Evolutionary conservation across 1,140 invertebrate species (phyloP).

Genomic region (Drosophila orosa): DNA sequence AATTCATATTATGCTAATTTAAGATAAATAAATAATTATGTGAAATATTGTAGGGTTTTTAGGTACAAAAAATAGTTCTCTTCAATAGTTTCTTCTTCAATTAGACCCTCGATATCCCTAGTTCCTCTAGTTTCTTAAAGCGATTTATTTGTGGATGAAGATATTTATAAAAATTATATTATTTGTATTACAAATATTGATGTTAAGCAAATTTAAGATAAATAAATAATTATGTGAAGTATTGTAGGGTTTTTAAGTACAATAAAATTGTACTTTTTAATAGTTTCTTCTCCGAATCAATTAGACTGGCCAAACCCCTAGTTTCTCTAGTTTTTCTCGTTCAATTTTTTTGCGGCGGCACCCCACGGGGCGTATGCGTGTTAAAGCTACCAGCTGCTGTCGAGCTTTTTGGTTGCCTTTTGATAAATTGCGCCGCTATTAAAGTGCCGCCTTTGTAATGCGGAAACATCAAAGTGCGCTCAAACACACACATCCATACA

Average conservation of each 20-base stretch:
- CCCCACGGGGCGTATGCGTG: conserved; percentile 75
- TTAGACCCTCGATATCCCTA: not conserved
- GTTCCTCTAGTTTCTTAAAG: conserved; percentile 11
- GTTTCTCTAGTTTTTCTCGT: conserved; percentile 9
- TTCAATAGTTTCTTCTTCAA: not conserved
- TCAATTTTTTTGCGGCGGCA: not conserved
- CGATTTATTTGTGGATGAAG: too few relatives aligned
- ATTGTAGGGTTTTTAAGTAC: too few relatives aligned
- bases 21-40: too few relatives aligned
- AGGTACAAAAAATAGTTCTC: not conserved
- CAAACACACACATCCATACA: conserved; percentile 39
- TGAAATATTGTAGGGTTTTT: too few relatives aligned
- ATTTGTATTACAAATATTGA: too few relatives aligned
- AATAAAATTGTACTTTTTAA: too few relatives aligned
- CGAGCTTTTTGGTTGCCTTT: conserved; percentile 59
- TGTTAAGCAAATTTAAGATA: too few relatives aligned
- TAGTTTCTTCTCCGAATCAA: not conserved
- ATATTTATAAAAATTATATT: too few relatives aligned
- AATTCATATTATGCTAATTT: too few relatives aligned
- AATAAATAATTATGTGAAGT: too few relatives aligned
- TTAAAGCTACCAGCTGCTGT: conserved; percentile 68
- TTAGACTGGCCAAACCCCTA: not conserved
- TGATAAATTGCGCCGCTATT: conserved; percentile 74
- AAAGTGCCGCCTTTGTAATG: conserved; percentile 75
- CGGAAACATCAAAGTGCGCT: conserved; percentile 76